A percentile compares a stretch with the other conserved stretches of the same genome.
These are phyloP conservation scores for Meteorus sp. DNA, from an alignment of 1,140 invertebrate species.

Conservation along the genomic window DNA sequence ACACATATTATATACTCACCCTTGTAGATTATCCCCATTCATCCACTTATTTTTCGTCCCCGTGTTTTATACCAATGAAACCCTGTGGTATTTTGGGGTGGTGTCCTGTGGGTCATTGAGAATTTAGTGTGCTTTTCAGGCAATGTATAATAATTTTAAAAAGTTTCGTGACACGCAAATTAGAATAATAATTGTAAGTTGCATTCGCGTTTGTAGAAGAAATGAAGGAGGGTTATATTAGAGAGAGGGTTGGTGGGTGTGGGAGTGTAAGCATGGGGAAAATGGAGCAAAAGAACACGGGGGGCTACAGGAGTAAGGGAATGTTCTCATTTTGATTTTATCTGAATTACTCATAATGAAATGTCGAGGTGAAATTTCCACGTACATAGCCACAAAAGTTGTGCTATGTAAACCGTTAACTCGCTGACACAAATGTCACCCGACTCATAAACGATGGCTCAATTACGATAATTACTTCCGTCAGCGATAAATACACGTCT, in stretches of 20 bases:
- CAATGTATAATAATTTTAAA: constrained; percentile 35
- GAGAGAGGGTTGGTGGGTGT: no score
- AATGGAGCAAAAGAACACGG: no score
- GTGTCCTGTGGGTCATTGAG: background rate
- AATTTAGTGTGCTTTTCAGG: constrained; percentile 17
- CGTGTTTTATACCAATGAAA: no score
- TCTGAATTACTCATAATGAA: constrained; percentile 39
- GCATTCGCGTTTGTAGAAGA: no score
- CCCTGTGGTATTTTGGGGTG: background rate
- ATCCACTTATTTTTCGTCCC: no score
- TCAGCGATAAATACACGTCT: constrained; percentile 17
- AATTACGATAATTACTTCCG: constrained; percentile 26
- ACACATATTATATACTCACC: no score
- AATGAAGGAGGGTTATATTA: no score
- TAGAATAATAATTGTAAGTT: constrained; percentile 41
- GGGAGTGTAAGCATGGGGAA: background rate
- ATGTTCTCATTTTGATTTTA: constrained; percentile 29
- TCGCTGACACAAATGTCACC: constrained; percentile 24
- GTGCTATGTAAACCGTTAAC: constrained; percentile 15
- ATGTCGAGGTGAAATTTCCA: constrained; percentile 18
- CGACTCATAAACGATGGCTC: constrained; percentile 21
- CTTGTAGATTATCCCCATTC: no score
- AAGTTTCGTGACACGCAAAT: constrained; percentile 47
- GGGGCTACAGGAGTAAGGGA: no score
- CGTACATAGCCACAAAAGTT: constrained; percentile 10